Percentiles rank a stretch among this genome's conserved stretches.
Evolutionary conservation across 1,140 invertebrate species (phyloP).

Genomic region (Papilio aristodemus): DNA sequence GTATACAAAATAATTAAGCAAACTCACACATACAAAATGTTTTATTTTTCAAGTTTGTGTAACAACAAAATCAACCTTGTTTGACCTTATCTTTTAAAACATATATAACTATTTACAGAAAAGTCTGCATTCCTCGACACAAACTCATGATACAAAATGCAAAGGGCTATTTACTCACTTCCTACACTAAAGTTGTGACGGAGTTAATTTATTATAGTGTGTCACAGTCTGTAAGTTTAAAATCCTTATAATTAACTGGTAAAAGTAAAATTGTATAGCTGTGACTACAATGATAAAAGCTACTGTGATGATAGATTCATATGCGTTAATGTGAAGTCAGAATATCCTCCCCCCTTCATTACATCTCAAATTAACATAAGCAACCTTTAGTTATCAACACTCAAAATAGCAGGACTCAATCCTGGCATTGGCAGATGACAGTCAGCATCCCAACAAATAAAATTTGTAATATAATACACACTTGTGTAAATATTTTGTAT

Average conservation of each 20-base stretch:
- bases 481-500: constrained; percentile 80
- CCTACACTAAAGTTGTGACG: constrained; percentile 77
- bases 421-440: constrained; percentile 46
- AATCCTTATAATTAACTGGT: constrained; percentile 65
- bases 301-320: constrained; percentile 71
- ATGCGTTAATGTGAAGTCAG: constrained; percentile 66
- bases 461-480: constrained; percentile 79
- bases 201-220: constrained; percentile 71
- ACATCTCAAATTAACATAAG: constrained; percentile 44
- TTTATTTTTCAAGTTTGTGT: constrained; percentile 79
- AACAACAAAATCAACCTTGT: constrained; percentile 80
- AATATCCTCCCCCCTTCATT: constrained; percentile 59
- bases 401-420: constrained; percentile 40
- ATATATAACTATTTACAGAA: constrained; percentile 80
- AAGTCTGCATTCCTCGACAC: constrained; percentile 76
- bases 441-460: constrained; percentile 59
- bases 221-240: constrained; percentile 72
- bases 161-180: constrained; percentile 75
- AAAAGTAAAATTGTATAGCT: constrained; percentile 66
- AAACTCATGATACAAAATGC: constrained; percentile 78
- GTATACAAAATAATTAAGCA: constrained; percentile 47
- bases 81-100: constrained; percentile 77
- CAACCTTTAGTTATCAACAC: constrained; percentile 47
- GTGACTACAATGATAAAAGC: constrained; percentile 76
- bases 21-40: constrained; percentile 79